phyloP scores from a whole-genome alignment of 1,140 invertebrate species.

The Anastrepha ludens region DNA sequence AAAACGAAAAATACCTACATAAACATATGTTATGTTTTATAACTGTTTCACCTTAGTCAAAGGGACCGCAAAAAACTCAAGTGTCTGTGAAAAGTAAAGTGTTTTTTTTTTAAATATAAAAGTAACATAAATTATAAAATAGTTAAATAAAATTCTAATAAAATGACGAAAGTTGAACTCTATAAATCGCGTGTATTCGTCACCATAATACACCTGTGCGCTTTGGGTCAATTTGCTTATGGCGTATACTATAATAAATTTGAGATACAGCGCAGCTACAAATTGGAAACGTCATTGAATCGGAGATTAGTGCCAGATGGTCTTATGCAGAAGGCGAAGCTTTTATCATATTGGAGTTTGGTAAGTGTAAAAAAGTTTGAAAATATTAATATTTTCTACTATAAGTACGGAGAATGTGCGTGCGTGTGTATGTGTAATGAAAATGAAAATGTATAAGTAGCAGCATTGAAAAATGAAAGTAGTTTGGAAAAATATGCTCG shows the following conservation, averaged over 20 bases:
- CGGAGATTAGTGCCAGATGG: conserved; percentile 67
- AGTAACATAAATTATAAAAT: background rate
- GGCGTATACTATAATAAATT: conserved; percentile 69
- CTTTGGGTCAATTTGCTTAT: conserved; percentile 71
- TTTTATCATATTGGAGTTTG: conserved; percentile 77
- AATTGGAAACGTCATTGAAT: conserved; percentile 65
- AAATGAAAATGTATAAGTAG: too few relatives aligned
- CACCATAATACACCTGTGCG: conserved; percentile 71
- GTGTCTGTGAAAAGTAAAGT: background rate
- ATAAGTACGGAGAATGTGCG: too few relatives aligned
- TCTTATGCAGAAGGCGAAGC: conserved; percentile 74
- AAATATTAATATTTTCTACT: too few relatives aligned
- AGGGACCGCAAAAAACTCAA: background rate
- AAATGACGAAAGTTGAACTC: conserved; percentile 73
- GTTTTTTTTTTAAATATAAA: background rate
- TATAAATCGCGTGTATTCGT: conserved; percentile 73
- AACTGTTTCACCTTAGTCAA: background rate
- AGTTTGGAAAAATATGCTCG: too few relatives aligned
- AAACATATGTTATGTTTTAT: background rate
- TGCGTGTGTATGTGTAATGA: too few relatives aligned
- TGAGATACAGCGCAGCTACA: conserved; percentile 69
- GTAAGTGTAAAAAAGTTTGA: conserved; percentile 71
- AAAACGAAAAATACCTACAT: background rate
- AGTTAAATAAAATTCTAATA: conserved; percentile 16
- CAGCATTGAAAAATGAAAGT: too few relatives aligned